Conservation (phyloP, 2,113 vertebrate genomes). For the Otus sunia region DNA sequence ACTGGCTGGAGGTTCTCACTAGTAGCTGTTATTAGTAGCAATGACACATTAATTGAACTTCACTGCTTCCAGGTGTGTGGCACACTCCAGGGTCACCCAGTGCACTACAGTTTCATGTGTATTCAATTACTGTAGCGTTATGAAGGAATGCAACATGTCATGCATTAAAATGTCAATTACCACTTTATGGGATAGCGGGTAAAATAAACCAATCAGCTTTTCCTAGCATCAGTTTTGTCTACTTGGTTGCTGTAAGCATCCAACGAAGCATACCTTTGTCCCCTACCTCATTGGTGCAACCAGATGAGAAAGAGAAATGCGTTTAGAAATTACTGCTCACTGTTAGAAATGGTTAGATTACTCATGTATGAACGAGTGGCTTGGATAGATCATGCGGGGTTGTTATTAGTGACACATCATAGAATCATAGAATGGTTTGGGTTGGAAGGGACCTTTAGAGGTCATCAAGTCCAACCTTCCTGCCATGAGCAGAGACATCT, state of each 20-base stretch:
- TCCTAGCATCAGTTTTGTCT: not conserved
- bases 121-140: constrained; percentile 70
- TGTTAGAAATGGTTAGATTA: not conserved
- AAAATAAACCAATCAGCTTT: not conserved
- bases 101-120: constrained; percentile 67
- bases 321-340: not conserved
- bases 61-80: constrained; percentile 82
- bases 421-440: not conserved
- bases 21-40: constrained; percentile 70
- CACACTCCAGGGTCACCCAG: constrained; percentile 74
- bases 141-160: constrained; percentile 63
- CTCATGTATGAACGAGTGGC: not conserved
- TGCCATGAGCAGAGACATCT: not conserved
- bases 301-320: not conserved
- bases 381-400: not conserved
- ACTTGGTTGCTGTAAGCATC: not conserved
- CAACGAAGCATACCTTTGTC: not conserved
- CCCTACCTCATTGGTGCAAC: not conserved
- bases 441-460: not conserved
- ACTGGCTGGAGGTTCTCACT: constrained; percentile 72
- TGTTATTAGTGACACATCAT: not conserved
- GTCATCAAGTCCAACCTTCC: not conserved
- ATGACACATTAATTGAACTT: constrained; percentile 81
- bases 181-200: not conserved
- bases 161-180: constrained; percentile 53